phyloP scores from a whole-genome alignment of 2,888 invertebrate genomes.

The Ellobium chinense region DNA sequence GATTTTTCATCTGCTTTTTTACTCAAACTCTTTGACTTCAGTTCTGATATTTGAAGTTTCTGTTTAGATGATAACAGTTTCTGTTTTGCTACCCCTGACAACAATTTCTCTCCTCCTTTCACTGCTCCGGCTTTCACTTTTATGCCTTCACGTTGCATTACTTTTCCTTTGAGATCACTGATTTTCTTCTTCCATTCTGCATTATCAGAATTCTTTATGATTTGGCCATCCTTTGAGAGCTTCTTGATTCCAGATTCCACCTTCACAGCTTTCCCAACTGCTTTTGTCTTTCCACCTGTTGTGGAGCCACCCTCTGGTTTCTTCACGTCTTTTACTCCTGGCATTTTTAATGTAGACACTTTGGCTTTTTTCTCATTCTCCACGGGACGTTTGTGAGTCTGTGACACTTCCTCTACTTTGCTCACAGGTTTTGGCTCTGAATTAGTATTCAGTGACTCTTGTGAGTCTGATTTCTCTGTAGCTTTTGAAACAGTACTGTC shows the following conservation, averaged over 20 bases:
- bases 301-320: not conserved
- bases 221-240: not conserved
- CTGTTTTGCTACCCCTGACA: not conserved
- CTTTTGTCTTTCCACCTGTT: not conserved
- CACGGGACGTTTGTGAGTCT: not conserved
- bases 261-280: not conserved
- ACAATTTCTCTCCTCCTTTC: not conserved
- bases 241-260: not conserved
- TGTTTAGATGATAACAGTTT: not conserved
- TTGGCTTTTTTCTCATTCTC: not conserved
- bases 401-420: not conserved
- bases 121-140: not conserved
- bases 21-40: not conserved
- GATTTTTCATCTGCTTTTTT: not conserved
- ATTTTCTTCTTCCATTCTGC: not conserved
- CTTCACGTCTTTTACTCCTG: not conserved
- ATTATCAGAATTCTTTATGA: constrained; percentile 9
- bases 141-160: not conserved
- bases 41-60: not conserved
- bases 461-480: not conserved
- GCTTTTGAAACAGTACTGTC: not conserved
- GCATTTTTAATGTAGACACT: not conserved
- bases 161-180: not conserved
- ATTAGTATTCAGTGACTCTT: not conserved
- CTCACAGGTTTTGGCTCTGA: no score